A percentile compares a stretch with the other conserved stretches of the same genome.
phyloP scores from a whole-genome alignment of 2,113 vertebrate species.

The Vireo altiloquus region DNA sequence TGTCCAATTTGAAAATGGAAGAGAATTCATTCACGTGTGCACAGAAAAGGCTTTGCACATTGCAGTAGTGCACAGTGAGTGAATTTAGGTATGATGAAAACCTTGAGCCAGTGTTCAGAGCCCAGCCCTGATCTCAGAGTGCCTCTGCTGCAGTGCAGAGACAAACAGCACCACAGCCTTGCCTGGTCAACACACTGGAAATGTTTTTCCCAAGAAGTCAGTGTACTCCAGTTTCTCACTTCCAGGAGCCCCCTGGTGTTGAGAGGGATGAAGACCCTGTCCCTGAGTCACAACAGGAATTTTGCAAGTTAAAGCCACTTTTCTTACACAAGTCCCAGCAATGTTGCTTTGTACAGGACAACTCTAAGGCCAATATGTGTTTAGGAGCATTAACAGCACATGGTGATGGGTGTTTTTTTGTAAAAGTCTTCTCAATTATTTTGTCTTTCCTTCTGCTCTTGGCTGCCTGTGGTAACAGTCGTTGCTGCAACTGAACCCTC shows the following conservation, averaged over 20 bases:
- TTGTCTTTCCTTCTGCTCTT: background rate
- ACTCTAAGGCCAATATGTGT: background rate
- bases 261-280: background rate
- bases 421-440: background rate
- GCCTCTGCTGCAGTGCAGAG: background rate
- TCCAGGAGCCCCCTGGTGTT: constrained; percentile 46
- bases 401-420: background rate
- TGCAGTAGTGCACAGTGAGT: background rate
- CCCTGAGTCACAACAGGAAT: background rate
- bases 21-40: background rate
- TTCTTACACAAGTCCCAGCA: background rate
- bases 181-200: background rate
- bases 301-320: background rate
- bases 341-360: background rate
- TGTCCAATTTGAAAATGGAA: background rate
- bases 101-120: background rate
- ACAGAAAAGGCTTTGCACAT: background rate
- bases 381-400: background rate
- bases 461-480: background rate
- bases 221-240: background rate
- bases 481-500: background rate
- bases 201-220: background rate
- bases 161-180: background rate
- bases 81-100: background rate
- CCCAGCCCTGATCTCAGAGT: background rate